phyloP scores from a whole-genome alignment of 2,797 vertebrate species.

The Dicrostonyx torquatus region DNA sequence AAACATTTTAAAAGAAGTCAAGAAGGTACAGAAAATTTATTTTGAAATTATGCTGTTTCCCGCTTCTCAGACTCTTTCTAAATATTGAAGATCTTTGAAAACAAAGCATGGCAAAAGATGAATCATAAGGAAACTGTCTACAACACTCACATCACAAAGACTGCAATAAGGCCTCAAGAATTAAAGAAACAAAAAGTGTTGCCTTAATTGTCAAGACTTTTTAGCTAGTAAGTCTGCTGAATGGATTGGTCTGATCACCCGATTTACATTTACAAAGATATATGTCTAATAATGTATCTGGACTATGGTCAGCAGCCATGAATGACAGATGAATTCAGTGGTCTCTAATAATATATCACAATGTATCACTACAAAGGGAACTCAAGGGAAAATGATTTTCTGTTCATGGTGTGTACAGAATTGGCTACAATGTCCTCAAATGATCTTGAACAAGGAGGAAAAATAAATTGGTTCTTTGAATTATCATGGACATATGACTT shows the following conservation, averaged over 20 bases:
- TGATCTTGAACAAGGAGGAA: background rate
- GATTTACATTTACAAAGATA: background rate
- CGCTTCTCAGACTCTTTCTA: background rate
- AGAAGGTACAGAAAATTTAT: background rate
- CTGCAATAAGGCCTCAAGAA: constrained; percentile 1
- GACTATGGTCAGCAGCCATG: background rate
- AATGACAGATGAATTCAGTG: background rate
- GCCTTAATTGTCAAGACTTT: constrained; percentile 1
- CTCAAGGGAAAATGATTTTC: constrained; percentile 25
- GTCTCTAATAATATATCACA: constrained; percentile 23
- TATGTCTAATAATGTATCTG: background rate
- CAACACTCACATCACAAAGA: constrained; percentile 1
- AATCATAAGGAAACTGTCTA: background rate
- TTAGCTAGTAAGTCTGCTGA: background rate
- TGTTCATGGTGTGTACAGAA: background rate
- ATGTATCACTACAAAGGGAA: background rate
- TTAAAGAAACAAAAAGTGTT: background rate
- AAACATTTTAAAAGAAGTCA: background rate
- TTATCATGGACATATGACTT: constrained; percentile 6
- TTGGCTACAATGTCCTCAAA: constrained; percentile 23
- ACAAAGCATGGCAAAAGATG: constrained; percentile 37
- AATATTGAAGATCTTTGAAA: constrained; percentile 43
- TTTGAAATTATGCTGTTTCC: constrained; percentile 39
- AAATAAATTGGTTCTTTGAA: background rate
- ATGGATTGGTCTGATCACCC: background rate